Percentiles rank a stretch among this genome's conserved stretches.
Evolutionary conservation across 2,797 vertebrate genomes (phyloP).

Genomic region (Eospalax fontanierii): DNA sequence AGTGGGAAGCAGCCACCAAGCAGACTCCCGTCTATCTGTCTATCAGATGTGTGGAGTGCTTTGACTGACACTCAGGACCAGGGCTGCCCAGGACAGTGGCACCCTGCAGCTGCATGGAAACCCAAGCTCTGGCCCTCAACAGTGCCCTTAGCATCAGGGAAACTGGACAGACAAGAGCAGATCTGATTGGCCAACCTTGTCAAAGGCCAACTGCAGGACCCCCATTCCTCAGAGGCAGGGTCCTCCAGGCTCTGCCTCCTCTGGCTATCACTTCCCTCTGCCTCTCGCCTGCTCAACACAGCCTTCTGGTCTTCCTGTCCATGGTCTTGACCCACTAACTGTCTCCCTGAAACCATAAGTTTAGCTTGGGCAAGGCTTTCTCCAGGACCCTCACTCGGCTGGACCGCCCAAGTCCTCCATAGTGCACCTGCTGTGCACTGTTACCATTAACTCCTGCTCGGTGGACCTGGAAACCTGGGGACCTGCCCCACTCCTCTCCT

Average conservation of each 20-base stretch:
- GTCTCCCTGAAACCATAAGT: not conserved
- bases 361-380: not conserved
- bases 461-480: not conserved
- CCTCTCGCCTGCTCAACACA: rapidly evolving
- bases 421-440: no score
- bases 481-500: not conserved
- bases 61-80: no score
- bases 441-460: not conserved
- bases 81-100: rapidly evolving
- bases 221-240: not conserved
- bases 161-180: rapidly evolving
- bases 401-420: rapidly evolving
- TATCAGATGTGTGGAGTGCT: rapidly evolving
- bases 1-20: no score
- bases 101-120: not conserved
- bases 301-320: not conserved
- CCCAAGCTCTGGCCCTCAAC: not conserved
- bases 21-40: not conserved
- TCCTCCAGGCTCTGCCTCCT: not conserved
- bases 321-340: not conserved
- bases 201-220: not conserved
- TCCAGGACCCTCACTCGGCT: not conserved
- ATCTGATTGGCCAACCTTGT: rapidly evolving
- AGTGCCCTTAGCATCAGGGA: not conserved
- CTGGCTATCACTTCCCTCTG: not conserved